Evolutionary conservation across 2,888 invertebrate genomes (phyloP).

Genomic region (Copidosoma aretas): DNA sequence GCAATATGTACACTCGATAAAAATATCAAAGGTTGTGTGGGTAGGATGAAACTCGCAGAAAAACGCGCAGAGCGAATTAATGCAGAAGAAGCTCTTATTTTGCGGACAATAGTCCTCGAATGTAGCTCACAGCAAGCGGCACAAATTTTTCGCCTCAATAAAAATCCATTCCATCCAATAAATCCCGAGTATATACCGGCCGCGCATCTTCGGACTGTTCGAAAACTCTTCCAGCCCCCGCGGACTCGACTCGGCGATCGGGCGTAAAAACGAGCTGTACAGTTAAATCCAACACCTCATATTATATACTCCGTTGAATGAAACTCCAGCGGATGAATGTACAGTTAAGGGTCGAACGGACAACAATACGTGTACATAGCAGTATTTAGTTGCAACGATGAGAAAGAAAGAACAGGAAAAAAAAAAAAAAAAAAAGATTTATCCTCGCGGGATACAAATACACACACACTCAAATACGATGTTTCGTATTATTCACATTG

Average conservation of each 20-base stretch:
- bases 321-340: neutral
- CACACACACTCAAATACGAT: neutral
- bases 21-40: neutral
- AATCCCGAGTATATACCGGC: too few relatives aligned
- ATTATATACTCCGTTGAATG: neutral
- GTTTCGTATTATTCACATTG: neutral
- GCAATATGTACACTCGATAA: conserved; percentile 28
- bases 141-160: neutral
- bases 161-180: too few relatives aligned
- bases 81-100: conserved; percentile 18
- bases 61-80: neutral
- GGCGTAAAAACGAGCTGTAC: too few relatives aligned
- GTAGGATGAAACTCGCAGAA: neutral
- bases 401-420: neutral
- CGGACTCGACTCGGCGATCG: too few relatives aligned
- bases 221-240: too few relatives aligned
- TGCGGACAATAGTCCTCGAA: conserved; percentile 12
- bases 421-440: too few relatives aligned
- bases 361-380: neutral
- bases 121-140: neutral
- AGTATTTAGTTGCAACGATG: neutral
- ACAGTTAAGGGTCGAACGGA: neutral
- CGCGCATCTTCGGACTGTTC: too few relatives aligned
- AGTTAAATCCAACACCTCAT: too few relatives aligned
- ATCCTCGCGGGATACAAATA: neutral